These are phyloP conservation scores for Hoplodrina ambigua DNA, from an alignment of 2,888 invertebrate genomes.

Conservation along the genomic window DNA sequence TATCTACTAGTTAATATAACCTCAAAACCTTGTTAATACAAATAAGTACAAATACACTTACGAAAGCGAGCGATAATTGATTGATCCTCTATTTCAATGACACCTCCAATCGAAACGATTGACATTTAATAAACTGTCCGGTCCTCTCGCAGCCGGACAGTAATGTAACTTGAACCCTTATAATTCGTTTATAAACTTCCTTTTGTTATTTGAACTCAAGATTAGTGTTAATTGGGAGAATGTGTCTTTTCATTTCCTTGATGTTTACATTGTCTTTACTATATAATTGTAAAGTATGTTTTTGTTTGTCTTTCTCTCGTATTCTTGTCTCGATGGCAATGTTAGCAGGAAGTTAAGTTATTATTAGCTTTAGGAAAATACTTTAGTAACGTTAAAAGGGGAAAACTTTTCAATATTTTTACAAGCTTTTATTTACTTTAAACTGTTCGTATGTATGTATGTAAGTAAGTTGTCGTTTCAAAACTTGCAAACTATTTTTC, in stretches of 20 bases:
- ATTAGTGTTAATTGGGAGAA: constrained; percentile 19
- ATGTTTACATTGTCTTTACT: neutral
- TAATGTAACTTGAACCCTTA: constrained; percentile 23
- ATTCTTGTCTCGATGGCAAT: too few species aligned
- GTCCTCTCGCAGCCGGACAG: constrained; percentile 21
- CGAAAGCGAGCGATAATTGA: constrained; percentile 20
- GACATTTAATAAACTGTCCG: constrained; percentile 13
- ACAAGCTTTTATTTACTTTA: too few species aligned
- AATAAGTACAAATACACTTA: constrained; percentile 20
- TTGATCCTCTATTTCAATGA: constrained; percentile 35
- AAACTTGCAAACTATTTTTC: too few species aligned
- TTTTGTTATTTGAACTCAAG: constrained; percentile 12
- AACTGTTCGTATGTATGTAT: too few species aligned
- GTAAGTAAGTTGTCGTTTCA: too few species aligned
- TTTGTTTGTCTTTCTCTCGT: neutral
- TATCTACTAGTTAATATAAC: neutral
- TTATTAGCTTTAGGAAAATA: too few species aligned
- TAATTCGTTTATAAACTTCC: constrained; percentile 41
- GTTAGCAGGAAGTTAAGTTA: neutral
- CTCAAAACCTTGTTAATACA: neutral
- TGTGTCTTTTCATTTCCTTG: constrained; percentile 9
- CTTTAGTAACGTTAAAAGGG: too few species aligned
- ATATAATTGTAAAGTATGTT: neutral
- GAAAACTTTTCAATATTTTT: too few species aligned
- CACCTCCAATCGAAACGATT: constrained; percentile 27